Conservation (phyloP, 92 coral and sea anemone species). For the Nematostella vectensis region DNA sequence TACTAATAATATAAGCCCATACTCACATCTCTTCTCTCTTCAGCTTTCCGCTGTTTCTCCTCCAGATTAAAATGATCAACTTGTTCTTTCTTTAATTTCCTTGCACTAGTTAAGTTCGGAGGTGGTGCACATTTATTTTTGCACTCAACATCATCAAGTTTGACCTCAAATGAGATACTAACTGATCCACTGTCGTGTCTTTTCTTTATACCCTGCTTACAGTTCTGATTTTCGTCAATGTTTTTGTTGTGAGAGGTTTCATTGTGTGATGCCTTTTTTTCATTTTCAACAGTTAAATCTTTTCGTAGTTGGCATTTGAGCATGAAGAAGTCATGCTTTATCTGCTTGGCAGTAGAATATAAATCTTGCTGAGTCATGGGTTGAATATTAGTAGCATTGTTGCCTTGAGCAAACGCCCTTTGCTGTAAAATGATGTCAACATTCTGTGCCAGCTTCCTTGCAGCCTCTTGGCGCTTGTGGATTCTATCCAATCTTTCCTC, state of each 20-base stretch:
- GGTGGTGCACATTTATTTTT: background rate
- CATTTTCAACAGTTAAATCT: conserved; percentile 57
- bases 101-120: background rate
- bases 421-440: conserved; percentile 83
- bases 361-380: conserved; percentile 49
- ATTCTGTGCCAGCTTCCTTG: conserved; percentile 72
- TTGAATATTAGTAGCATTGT: conserved; percentile 6
- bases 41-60: conserved; percentile 76
- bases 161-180: background rate
- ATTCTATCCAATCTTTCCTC: conserved; percentile 76
- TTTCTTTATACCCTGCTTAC: background rate
- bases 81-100: conserved; percentile 26
- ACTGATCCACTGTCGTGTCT: background rate
- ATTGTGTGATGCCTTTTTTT: conserved; percentile 5
- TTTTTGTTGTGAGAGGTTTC: background rate
- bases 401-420: conserved; percentile 49
- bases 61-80: conserved; percentile 61
- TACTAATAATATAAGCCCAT: too few relatives aligned
- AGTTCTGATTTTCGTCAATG: conserved; percentile 4
- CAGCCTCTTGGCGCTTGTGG: conserved; percentile 84
- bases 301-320: conserved; percentile 47
- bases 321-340: conserved; percentile 51
- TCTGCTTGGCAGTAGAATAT: conserved; percentile 66
- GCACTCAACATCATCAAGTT: background rate
- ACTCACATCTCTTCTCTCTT: conserved; percentile 82